Conservation (phyloP, 2,113 vertebrate species). For the Heterocephalus glaber region DNA sequence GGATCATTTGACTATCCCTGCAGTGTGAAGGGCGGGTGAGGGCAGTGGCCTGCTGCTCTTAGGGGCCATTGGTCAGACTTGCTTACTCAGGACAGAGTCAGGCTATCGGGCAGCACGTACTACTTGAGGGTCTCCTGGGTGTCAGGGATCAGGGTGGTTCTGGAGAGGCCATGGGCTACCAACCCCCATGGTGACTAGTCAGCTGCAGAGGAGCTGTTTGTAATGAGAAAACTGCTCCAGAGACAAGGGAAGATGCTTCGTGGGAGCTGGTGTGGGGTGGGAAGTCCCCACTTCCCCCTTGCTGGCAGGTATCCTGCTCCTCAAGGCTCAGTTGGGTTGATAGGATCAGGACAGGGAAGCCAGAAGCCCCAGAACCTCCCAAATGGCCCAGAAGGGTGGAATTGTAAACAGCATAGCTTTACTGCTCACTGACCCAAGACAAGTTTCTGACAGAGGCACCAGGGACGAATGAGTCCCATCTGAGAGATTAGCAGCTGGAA, state of each 20-base stretch:
- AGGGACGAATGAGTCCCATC: not conserved
- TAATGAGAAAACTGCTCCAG: not conserved
- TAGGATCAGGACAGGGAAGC: not conserved
- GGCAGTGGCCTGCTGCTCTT: not conserved
- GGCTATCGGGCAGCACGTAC: not conserved
- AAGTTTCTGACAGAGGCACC: not conserved
- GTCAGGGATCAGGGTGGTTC: not conserved
- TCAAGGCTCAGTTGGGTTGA: not conserved
- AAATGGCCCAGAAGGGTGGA: not conserved
- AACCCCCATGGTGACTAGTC: not conserved
- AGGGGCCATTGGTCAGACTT: not conserved
- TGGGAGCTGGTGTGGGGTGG: not conserved
- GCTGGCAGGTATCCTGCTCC: not conserved
- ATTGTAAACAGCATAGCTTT: not conserved
- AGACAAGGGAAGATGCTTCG: not conserved
- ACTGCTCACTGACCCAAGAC: not conserved
- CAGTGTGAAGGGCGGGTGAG: fast-evolving
- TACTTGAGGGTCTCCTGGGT: not conserved
- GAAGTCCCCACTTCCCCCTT: not conserved
- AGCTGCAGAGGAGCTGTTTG: not conserved
- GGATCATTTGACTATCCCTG: not conserved
- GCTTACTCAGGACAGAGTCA: not conserved
- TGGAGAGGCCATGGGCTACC: not conserved
- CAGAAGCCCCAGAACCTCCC: not conserved
- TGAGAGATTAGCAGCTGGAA: not conserved